Conservation (phyloP, 2,888 invertebrate species). For the Meganola albula region DNA sequence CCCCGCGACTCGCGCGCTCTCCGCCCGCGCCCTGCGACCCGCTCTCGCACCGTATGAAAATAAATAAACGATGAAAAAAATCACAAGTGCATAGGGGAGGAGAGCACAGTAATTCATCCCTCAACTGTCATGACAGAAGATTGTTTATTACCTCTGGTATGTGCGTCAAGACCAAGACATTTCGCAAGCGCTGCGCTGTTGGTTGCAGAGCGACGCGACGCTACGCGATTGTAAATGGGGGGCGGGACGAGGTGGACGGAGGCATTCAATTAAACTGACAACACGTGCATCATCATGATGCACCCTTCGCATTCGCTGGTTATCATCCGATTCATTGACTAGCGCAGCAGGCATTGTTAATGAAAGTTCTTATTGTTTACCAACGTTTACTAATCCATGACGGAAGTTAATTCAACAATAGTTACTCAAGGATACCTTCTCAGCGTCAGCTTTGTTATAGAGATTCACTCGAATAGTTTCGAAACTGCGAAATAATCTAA, state of each 20-base stretch:
- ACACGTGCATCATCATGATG: conserved; percentile 73
- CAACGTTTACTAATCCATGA: no score
- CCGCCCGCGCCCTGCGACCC: conserved; percentile 60
- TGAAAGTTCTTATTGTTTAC: no score
- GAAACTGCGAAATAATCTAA: no score
- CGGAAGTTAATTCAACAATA: no score
- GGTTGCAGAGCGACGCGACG: conserved; percentile 14
- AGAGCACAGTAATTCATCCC: conserved; percentile 30
- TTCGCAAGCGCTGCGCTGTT: conserved; percentile 40
- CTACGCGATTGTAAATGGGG: conserved; percentile 19
- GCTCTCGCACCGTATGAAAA: conserved; percentile 57
- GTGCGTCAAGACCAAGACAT: no score
- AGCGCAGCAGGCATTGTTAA: no score
- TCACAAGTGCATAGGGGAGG: conserved; percentile 43
- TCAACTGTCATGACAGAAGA: conserved; percentile 28
- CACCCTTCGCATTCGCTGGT: conserved; percentile 45
- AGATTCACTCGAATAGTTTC: no score
- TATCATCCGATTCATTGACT: conserved; percentile 57
- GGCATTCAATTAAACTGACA: conserved; percentile 67
- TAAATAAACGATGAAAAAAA: conserved; percentile 56
- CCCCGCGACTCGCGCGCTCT: conserved; percentile 48
- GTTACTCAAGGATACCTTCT: no score
- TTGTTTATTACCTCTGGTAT: no score
- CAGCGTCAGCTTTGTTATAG: no score
- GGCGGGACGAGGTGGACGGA: conserved; percentile 31